Evolutionary conservation across 2,113 vertebrate species (phyloP).

Genomic region (Python bivittatus): DNA sequence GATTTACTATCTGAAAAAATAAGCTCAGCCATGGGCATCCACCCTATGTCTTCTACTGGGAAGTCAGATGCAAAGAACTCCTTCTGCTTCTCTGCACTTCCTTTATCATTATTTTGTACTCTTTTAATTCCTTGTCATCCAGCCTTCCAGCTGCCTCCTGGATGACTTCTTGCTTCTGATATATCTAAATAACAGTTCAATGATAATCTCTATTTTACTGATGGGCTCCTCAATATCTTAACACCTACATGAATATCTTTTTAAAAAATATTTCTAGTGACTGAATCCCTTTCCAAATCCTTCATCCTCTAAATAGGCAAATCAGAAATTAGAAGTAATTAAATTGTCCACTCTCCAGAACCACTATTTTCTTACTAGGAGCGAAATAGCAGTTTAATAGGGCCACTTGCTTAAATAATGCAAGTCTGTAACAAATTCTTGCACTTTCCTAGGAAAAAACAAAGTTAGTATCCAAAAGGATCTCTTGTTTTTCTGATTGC

Average conservation of each 20-base stretch:
- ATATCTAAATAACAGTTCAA: neutral
- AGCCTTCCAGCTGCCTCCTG: neutral
- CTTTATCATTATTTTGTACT: too few relatives aligned
- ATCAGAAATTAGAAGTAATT: neutral
- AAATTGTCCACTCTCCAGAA: neutral
- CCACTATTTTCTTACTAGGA: neutral
- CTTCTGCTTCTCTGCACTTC: neutral
- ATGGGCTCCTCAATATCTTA: neutral
- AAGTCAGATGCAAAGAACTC: neutral
- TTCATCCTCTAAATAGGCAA: neutral
- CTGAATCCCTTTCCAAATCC: neutral
- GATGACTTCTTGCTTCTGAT: neutral
- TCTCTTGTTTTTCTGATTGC: neutral
- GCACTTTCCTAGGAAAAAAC: neutral
- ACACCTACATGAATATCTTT: neutral
- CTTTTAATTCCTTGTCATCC: neutral
- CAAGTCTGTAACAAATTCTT: neutral
- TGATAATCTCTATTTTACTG: neutral
- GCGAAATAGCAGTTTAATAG: neutral
- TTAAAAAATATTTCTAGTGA: neutral
- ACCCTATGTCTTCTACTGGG: neutral
- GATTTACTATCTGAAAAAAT: neutral
- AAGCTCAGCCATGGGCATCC: neutral
- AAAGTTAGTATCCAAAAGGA: slow-evolving; percentile 3
- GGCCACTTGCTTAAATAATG: neutral